These are phyloP conservation scores for Apoda limacodes DNA, from an alignment of 2,888 invertebrate species.

Conservation along the genomic window DNA sequence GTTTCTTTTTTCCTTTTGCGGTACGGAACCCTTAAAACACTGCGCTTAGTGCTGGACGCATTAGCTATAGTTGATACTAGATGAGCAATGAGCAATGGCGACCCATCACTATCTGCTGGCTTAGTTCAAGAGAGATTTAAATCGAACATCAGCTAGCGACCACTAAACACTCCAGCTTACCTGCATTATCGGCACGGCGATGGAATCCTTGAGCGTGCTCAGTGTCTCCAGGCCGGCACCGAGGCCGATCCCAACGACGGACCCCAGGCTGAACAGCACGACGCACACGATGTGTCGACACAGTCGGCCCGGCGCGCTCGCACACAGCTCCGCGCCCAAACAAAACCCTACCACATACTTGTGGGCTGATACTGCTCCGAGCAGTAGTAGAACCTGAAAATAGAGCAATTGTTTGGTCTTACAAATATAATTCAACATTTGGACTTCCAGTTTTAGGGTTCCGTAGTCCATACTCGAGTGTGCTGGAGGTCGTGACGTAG, in stretches of 20 bases:
- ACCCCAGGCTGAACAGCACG: conserved; percentile 75
- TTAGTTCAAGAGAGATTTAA: not conserved
- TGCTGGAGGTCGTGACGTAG: too few relatives aligned
- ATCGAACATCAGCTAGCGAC: not conserved
- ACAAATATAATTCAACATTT: too few relatives aligned
- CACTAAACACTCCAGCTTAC: conserved; percentile 32
- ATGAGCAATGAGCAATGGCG: conserved; percentile 17
- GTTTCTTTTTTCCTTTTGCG: too few relatives aligned
- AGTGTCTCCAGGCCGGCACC: conserved; percentile 73
- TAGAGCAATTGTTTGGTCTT: too few relatives aligned
- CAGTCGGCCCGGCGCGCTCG: conserved; percentile 44
- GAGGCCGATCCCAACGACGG: conserved; percentile 74
- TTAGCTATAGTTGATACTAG: not conserved
- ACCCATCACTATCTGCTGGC: not conserved
- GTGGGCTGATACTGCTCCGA: conserved; percentile 80
- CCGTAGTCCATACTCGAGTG: too few relatives aligned
- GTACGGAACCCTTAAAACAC: too few relatives aligned
- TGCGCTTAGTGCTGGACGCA: too few relatives aligned
- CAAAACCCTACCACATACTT: conserved; percentile 87
- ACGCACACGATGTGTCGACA: conserved; percentile 70
- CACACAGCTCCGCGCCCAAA: conserved; percentile 78
- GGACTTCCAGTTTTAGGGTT: too few relatives aligned
- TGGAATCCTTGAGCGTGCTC: conserved; percentile 48
- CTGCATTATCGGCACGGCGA: conserved; percentile 72
- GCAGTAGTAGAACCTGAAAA: conserved; percentile 73